Evolutionary conservation across 2,888 invertebrate species (phyloP).

Genomic region (Coleophora flavipennella): DNA sequence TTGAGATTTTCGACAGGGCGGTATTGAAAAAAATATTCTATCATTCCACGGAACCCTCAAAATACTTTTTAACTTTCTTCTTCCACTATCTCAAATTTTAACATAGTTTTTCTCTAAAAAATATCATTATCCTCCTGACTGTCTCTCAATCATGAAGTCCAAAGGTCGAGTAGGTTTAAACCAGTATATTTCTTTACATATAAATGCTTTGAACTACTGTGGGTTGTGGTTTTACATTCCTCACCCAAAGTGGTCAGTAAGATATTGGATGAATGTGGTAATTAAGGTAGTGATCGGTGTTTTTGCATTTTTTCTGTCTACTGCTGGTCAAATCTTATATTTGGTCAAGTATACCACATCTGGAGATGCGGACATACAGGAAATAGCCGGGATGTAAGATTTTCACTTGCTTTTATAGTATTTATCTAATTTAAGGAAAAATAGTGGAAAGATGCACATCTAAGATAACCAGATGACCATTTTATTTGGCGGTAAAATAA

Average conservation of each 20-base stretch:
- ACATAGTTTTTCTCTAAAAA: no score
- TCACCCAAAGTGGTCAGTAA: slow-evolving; percentile 20
- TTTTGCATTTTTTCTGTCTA: slow-evolving; percentile 27
- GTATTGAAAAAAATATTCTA: no score
- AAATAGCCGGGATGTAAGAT: slow-evolving; percentile 38
- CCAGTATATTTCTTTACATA: slow-evolving; percentile 29
- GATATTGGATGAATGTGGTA: slow-evolving; percentile 28
- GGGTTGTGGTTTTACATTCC: slow-evolving; percentile 38
- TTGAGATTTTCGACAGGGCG: no score
- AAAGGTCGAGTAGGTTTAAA: not conserved
- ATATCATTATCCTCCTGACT: no score
- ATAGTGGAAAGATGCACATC: no score
- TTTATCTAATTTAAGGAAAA: no score
- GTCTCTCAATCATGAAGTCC: no score
- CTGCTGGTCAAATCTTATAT: slow-evolving; percentile 29
- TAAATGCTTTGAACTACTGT: slow-evolving; percentile 26
- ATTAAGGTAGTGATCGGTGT: slow-evolving; percentile 21
- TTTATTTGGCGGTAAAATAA: no score
- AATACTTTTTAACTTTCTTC: no score
- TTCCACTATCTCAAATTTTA: no score
- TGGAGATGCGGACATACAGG: slow-evolving; percentile 31
- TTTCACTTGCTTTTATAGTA: not conserved
- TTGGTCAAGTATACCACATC: slow-evolving; percentile 26
- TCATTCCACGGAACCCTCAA: no score
- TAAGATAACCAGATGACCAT: no score